Percentiles rank a stretch among this genome's conserved stretches.
phyloP scores from a whole-genome alignment of 1,140 invertebrate genomes.

The Drosophila kepulauana region DNA sequence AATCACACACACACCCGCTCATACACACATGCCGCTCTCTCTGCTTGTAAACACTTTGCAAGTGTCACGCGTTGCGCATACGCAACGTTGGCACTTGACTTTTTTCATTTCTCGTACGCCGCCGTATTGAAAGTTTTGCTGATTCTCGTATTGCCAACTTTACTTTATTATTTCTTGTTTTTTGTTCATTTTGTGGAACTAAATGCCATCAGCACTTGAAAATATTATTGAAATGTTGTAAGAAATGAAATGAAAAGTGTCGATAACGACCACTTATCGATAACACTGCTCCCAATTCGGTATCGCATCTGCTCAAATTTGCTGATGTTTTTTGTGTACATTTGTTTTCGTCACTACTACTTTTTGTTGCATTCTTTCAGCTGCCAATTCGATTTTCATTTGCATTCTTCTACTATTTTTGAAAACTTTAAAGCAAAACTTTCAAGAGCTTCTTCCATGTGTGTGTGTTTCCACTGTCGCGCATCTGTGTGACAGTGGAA shows the following conservation, averaged over 20 bases:
- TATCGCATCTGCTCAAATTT: conserved; percentile 57
- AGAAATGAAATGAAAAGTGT: conserved; percentile 15
- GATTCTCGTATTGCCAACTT: conserved; percentile 34
- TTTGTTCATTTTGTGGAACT: conserved; percentile 13
- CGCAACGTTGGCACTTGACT: conserved; percentile 54
- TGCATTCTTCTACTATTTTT: conserved; percentile 1
- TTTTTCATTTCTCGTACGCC: conserved; percentile 11
- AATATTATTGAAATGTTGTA: conserved; percentile 58
- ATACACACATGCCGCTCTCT: conserved; percentile 50
- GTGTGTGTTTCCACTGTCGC: conserved; percentile 10
- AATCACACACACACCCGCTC: conserved; percentile 34
- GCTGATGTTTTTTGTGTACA: conserved; percentile 49
- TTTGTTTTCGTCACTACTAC: conserved; percentile 26
- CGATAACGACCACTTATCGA: conserved; percentile 24
- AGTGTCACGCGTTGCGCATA: conserved; percentile 57
- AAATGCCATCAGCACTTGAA: conserved; percentile 79
- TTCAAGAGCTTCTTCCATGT: conserved; percentile 52
- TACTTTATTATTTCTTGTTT: neutral
- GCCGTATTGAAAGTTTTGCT: conserved; percentile 78
- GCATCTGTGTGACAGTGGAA: conserved; percentile 32
- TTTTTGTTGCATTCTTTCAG: conserved; percentile 20
- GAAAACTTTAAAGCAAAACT: conserved; percentile 67
- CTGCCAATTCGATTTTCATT: conserved; percentile 3
- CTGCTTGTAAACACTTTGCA: conserved; percentile 33
- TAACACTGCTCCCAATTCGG: conserved; percentile 29